phyloP scores from a whole-genome alignment of 1,140 invertebrate species.

The Triops longicaudatus region DNA sequence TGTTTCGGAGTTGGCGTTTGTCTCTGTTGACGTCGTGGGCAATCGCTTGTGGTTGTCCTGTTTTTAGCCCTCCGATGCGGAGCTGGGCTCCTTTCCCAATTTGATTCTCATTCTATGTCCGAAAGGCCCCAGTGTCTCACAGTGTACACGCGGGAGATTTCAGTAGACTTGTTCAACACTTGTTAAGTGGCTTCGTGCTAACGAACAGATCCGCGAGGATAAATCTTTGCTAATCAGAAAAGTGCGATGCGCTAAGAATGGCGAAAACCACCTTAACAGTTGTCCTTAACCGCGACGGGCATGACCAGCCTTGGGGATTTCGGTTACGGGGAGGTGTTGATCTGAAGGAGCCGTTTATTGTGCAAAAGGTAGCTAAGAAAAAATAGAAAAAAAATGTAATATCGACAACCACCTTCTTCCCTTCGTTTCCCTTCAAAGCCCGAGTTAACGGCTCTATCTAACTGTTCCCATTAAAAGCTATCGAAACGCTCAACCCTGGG shows the following conservation, averaged over 20 bases:
- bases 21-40: not conserved
- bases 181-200: not conserved
- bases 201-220: not conserved
- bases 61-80: slow-evolving; percentile 11
- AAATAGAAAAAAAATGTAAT: not conserved
- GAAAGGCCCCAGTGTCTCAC: not conserved
- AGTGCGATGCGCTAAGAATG: slow-evolving; percentile 20
- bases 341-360: slow-evolving; percentile 74
- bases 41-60: slow-evolving; percentile 5
- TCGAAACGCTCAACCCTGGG: not conserved
- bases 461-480: slow-evolving; percentile 3
- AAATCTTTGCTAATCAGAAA: not conserved
- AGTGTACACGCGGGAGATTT: not conserved
- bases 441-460: slow-evolving; percentile 18
- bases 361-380: slow-evolving; percentile 67
- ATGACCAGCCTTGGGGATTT: slow-evolving; percentile 77
- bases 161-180: not conserved
- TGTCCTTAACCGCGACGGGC: slow-evolving; percentile 62
- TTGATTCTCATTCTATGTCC: slow-evolving; percentile 15
- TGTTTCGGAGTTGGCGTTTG: not conserved
- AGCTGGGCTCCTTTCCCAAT: slow-evolving; percentile 1
- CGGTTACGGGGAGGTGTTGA: slow-evolving; percentile 82
- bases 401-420: not conserved
- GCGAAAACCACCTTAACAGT: slow-evolving; percentile 49
- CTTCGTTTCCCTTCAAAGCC: not conserved